Percentiles rank a stretch among this genome's conserved stretches.
phyloP scores from a whole-genome alignment of 2,797 vertebrate species.

The Chloroceryle inda region DNA sequence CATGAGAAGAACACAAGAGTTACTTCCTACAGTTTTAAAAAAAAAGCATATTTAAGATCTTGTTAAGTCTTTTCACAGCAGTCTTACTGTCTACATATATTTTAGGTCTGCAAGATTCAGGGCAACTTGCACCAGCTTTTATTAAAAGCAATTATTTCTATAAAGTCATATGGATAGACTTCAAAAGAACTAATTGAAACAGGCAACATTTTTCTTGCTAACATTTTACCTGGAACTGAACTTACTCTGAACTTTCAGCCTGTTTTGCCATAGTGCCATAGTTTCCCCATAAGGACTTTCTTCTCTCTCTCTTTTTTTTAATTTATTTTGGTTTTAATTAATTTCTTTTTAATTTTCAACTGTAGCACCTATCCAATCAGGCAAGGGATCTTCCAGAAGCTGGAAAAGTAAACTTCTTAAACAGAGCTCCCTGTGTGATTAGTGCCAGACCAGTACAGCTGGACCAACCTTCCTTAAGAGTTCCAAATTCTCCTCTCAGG shows the following conservation, averaged over 20 bases:
- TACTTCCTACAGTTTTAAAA: background rate
- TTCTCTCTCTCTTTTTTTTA: background rate
- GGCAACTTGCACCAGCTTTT: background rate
- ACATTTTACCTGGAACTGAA: background rate
- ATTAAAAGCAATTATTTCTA: background rate
- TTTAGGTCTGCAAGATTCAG: background rate
- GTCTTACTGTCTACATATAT: background rate
- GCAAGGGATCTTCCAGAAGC: background rate
- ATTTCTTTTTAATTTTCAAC: background rate
- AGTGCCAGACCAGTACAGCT: background rate
- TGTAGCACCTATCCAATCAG: background rate
- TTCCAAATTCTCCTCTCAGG: background rate
- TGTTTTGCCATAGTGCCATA: accelerated
- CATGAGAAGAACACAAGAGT: background rate
- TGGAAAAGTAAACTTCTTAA: background rate
- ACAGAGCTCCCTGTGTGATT: background rate
- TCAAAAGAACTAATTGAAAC: background rate
- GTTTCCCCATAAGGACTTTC: background rate
- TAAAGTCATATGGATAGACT: background rate
- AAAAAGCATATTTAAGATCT: background rate
- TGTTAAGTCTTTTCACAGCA: background rate
- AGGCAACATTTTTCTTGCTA: background rate
- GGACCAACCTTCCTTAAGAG: background rate
- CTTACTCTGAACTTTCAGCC: background rate
- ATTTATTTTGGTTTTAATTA: no score